phyloP scores from a whole-genome alignment of 2,888 invertebrate species.

The Microplitis manilae region DNA sequence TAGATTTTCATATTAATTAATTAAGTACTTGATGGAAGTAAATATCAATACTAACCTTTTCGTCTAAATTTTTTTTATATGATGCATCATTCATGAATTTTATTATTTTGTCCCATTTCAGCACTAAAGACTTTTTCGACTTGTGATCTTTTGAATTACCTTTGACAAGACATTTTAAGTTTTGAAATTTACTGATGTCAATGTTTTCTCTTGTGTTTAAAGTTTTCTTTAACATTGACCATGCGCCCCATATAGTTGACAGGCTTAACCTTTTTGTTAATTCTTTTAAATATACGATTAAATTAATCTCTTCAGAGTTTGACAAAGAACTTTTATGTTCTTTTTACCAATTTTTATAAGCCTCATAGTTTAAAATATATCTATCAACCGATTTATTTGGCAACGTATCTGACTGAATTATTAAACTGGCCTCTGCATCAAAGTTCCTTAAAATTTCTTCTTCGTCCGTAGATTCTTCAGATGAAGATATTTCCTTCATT shows the following conservation, averaged over 20 bases:
- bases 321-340: conserved; percentile 36
- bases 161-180: conserved; percentile 47
- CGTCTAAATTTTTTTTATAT: conserved; percentile 43
- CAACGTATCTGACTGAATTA: conserved; percentile 33
- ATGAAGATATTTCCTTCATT: background rate
- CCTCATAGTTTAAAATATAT: conserved; percentile 29
- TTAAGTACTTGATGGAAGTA: no score
- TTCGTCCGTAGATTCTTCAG: conserved; percentile 34
- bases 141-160: conserved; percentile 45
- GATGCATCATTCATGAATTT: conserved; percentile 46
- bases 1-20: background rate
- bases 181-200: conserved; percentile 45
- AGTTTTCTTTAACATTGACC: conserved; percentile 43
- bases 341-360: conserved; percentile 33
- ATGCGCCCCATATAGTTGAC: conserved; percentile 39
- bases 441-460: conserved; percentile 10
- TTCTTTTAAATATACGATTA: conserved; percentile 29
- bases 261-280: conserved; percentile 30
- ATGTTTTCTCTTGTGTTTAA: conserved; percentile 44
- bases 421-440: conserved; percentile 32
- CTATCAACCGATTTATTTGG: conserved; percentile 37
- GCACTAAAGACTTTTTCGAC: conserved; percentile 46
- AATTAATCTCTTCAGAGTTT: conserved; percentile 32
- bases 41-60: conserved; percentile 43
- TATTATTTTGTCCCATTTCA: conserved; percentile 46